phyloP scores from a whole-genome alignment of 2,113 vertebrate genomes.

The Pomatorhinus ruficollis region DNA sequence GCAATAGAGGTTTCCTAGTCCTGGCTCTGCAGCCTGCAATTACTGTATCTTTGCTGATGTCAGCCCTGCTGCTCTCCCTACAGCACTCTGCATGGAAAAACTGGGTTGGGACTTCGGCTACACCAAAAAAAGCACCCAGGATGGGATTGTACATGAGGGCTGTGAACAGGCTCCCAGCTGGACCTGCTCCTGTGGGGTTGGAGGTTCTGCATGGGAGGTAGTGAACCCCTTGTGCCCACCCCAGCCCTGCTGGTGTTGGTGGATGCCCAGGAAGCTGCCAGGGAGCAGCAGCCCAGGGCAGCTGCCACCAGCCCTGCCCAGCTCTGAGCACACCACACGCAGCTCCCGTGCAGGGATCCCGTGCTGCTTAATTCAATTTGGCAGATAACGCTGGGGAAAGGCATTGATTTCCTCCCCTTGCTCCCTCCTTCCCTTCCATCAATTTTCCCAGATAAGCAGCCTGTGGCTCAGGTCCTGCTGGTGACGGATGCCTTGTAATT shows the following conservation, averaged over 20 bases:
- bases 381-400: slow-evolving; percentile 35
- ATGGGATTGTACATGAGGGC: rapidly evolving
- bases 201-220: rapidly evolving
- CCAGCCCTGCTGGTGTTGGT: rapidly evolving
- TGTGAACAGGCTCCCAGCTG: not conserved
- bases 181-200: not conserved
- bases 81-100: not conserved
- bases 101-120: not conserved
- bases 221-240: not conserved
- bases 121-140: not conserved
- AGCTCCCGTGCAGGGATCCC: slow-evolving; percentile 9
- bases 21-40: not conserved
- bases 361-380: slow-evolving; percentile 29
- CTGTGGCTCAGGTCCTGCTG: slow-evolving; percentile 61
- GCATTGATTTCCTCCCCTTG: slow-evolving; percentile 31
- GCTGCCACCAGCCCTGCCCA: not conserved
- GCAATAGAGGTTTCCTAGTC: not conserved
- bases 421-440: slow-evolving; percentile 30
- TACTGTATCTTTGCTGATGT: not conserved
- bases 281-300: not conserved
- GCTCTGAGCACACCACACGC: not conserved
- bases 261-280: not conserved
- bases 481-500: slow-evolving; percentile 58
- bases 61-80: not conserved
- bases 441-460: slow-evolving; percentile 52